Evolutionary conservation across 92 coral and sea anemone species (phyloP), one percentile per base, ranked within the genome.

Genomic region (Epizoanthus stellaris): DNA sequence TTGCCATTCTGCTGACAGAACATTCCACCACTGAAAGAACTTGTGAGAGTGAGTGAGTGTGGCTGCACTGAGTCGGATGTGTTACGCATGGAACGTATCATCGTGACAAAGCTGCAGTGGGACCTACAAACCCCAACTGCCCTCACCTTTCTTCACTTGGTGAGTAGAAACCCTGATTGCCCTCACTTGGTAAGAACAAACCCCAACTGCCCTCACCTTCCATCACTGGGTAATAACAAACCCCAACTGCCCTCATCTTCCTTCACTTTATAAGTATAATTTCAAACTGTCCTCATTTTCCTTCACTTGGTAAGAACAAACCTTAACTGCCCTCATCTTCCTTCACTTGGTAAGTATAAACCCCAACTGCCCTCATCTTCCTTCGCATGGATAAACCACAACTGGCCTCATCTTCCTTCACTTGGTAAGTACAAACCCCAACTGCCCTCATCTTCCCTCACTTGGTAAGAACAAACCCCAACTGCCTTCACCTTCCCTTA

Each of bases 31-130:
- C 93, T 95, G 17, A 80, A 91, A 76, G 99, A 97, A 45, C 94
- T 97, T 75, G 95, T 97, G 19, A 88, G 89, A 94, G 99, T 92
- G 62, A 92, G 98, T 86, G 99, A 95, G 58, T 93, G 94, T 85
- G 90, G 94, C 70, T 94, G 95, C 69, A 89, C 97, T 73, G 89
- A 94, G 72, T 97, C 99, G 70, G 99, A 97, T 90, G 92, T 97
- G 57, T 91, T 93, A 54, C 95, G 99, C 42, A 97, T 97, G 99
- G 99, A 97, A 87, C 92, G 95, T 58, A 88, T 97, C 86, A 94
- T 97, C 86, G 89, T 97, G 80, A 91, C 95, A 25, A 97, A 94
- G 81, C 95, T 97, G 61, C 90, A 89, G 45, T 97, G 99, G 98
- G 89, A 93, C 87, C 93, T 97, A 2, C 90, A 94, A 63, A 88